Evolutionary conservation across 1,140 invertebrate species (phyloP).

Genomic region (Neodiprion virginianus): DNA sequence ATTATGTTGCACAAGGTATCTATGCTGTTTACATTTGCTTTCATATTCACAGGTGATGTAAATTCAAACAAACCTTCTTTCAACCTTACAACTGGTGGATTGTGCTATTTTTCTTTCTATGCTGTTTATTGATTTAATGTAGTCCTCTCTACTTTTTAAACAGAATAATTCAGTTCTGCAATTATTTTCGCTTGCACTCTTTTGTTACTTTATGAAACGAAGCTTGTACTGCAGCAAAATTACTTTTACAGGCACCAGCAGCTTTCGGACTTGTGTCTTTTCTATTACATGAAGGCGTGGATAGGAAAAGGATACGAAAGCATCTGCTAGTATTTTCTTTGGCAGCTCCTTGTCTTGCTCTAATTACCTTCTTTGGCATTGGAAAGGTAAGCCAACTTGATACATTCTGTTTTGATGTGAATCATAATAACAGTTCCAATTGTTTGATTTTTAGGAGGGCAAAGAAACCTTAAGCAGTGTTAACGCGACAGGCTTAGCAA

Average conservation of each 20-base stretch:
- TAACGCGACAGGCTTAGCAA: constrained; percentile 94
- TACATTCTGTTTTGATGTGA: not conserved
- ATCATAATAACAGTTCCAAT: constrained; percentile 14
- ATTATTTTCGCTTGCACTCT: not conserved
- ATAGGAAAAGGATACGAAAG: constrained; percentile 83
- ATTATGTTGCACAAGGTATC: constrained; percentile 97
- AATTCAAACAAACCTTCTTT: too few species aligned
- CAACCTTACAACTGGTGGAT: not conserved
- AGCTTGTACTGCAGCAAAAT: not conserved
- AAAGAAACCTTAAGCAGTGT: constrained; percentile 79
- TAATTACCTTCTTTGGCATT: constrained; percentile 93
- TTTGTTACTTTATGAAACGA: not conserved
- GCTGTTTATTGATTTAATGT: not conserved
- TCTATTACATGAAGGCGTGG: constrained; percentile 92
- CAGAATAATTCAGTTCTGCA: not conserved
- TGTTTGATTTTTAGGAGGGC: constrained; percentile 60
- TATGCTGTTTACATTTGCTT: not conserved
- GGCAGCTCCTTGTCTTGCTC: constrained; percentile 87
- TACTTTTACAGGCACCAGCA: constrained; percentile 81
- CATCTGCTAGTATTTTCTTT: constrained; percentile 95
- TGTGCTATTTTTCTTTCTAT: not conserved
- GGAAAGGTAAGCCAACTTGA: constrained; percentile 78
- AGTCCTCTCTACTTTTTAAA: not conserved
- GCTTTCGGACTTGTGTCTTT: constrained; percentile 98
- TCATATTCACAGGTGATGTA: not conserved